Percentiles rank a stretch among this genome's conserved stretches.
phyloP scores from a whole-genome alignment of 2,113 vertebrate genomes.

The Vombatus ursinus region DNA sequence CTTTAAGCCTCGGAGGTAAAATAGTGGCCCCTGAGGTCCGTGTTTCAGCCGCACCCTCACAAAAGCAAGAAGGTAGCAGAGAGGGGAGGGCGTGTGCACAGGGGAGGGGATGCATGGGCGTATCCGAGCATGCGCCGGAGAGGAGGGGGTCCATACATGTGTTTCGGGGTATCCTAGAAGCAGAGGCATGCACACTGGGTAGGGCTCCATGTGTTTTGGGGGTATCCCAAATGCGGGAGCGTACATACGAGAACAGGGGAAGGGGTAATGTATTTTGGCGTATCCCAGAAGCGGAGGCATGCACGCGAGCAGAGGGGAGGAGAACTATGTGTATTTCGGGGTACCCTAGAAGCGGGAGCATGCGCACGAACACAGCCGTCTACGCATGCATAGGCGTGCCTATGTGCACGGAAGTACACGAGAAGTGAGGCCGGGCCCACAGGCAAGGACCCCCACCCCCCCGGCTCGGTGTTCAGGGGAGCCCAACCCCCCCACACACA shows the following conservation, averaged over 20 bases:
- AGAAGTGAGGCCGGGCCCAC: not conserved
- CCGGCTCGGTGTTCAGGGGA: too few species aligned
- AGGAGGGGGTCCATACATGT: not conserved
- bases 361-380: not conserved
- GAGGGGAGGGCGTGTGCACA: not conserved
- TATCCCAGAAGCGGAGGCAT: not conserved
- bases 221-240: not conserved
- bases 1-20: not conserved
- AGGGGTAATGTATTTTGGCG: not conserved
- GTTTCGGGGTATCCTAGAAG: not conserved
- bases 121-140: not conserved
- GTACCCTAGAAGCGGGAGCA: not conserved
- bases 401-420: not conserved
- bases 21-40: not conserved
- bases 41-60: not conserved
- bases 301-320: not conserved
- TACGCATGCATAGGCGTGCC: accelerated
- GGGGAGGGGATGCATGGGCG: not conserved
- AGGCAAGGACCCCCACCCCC: too few species aligned
- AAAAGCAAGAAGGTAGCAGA: not conserved
- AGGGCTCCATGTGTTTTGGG: not conserved
- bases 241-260: not conserved
- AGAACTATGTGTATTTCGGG: not conserved
- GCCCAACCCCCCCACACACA: accelerated
- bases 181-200: not conserved